A percentile compares a stretch with the other conserved stretches of the same genome.
These are phyloP conservation scores for Temnothorax curvispinosus DNA, from an alignment of 1,140 invertebrate genomes.

Conservation along the genomic window DNA sequence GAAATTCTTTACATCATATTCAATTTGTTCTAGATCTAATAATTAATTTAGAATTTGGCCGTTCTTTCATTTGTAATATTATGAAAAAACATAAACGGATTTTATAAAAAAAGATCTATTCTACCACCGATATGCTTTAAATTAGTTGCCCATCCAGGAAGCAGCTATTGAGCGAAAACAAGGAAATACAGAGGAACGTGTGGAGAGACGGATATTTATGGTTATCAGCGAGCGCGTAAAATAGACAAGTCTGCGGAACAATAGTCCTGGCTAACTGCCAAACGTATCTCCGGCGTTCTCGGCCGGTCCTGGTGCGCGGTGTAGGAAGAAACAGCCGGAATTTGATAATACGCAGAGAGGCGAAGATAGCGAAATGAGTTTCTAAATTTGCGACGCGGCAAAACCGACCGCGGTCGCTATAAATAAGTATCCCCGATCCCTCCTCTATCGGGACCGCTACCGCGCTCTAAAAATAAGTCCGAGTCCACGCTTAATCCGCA, in stretches of 20 bases:
- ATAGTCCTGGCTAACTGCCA: conserved; percentile 50
- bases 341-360: conserved; percentile 52
- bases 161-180: conserved; percentile 29
- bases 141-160: background rate
- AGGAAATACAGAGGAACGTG: conserved; percentile 43
- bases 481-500: conserved; percentile 67
- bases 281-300: conserved; percentile 6
- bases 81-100: background rate
- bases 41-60: background rate
- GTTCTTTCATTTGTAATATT: background rate
- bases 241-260: conserved; percentile 50
- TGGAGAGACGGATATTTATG: conserved; percentile 50
- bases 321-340: conserved; percentile 51
- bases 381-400: conserved; percentile 69
- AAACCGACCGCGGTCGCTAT: conserved; percentile 57
- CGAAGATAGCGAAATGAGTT: conserved; percentile 73
- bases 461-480: conserved; percentile 64
- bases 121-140: background rate
- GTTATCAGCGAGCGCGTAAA: conserved; percentile 48
- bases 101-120: background rate
- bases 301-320: background rate
- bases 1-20: background rate
- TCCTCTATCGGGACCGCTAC: conserved; percentile 39
- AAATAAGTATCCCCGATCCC: conserved; percentile 63
- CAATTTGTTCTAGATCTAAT: background rate